Evolutionary conservation across 2,888 invertebrate species (phyloP), one percentile per base, ranked within the genome.

Genomic region (Operophtera brumata): DNA sequence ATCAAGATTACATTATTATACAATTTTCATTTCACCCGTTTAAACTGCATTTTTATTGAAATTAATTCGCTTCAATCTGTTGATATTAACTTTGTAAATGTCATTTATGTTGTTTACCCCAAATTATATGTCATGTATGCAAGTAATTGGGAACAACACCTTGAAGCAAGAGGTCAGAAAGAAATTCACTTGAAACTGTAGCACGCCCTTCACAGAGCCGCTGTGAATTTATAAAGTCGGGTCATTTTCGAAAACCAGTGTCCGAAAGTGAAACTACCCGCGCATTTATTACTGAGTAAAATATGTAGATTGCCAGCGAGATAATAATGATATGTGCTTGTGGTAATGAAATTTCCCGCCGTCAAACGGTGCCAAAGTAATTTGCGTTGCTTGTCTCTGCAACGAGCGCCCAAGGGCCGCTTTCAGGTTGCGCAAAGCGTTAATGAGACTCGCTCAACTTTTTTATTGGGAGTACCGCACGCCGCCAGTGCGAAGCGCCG

Each of bases 291-390:
- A 85, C 86, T 74, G 79, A 80, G 86, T 86, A 89, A 89, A 90
- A 89, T 89, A 89, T 89, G 90, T 89, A 90, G 90, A 90, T 90
- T 89, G 90, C 81, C 75, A 77, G 77, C 77, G 75, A 89, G 89
- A 89, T 89, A 90, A 90, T 90, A 89, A 90, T 89, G 89, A 90
- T 90, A 89, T 90, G 90, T 90, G 89, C 89, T 86, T 80, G 86
- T 89, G 88, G 89, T 89, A 90, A 90, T 89, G 90, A 90, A 90
- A 89, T 90, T 90, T 89, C 88, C 88, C 86, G 88, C 84, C 84
- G 88, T 90, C 90, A 90, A 90, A 90, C 82, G 87, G 87, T 90
- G 90, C 87, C 90, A 89, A 86, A 89, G 90, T 89, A 89, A 89
- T 89, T 90, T 89, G 90, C 88, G 86, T 86, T 81, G 86, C 82